A percentile compares a stretch with the other conserved stretches of the same genome.
These are phyloP conservation scores for Rousettus leschenaultii DNA, from an alignment of 2,113 vertebrate species.

Conservation along the genomic window DNA sequence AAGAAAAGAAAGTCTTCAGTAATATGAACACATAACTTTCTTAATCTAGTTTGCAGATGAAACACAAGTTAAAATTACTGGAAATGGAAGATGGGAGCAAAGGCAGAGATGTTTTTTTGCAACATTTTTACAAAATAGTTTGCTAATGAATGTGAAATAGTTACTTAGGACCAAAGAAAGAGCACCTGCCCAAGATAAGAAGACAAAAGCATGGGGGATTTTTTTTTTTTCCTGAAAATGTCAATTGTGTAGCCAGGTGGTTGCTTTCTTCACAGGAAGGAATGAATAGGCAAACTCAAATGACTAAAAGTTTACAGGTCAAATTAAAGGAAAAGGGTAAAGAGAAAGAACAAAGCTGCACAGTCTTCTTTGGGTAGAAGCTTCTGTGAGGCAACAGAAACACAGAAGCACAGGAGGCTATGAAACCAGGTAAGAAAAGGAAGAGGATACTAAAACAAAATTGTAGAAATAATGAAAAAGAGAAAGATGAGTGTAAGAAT, in stretches of 20 bases:
- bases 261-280: neutral
- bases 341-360: neutral
- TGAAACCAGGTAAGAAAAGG: neutral
- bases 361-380: neutral
- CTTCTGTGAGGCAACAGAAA: neutral
- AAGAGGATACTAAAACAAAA: neutral
- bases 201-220: neutral
- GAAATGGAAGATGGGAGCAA: neutral
- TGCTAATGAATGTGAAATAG: neutral
- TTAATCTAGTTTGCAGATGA: neutral
- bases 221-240: neutral
- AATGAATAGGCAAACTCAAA: neutral
- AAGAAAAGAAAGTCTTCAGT: neutral
- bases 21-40: neutral
- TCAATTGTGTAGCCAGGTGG: neutral
- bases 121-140: conserved; percentile 11
- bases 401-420: neutral
- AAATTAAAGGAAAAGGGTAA: neutral
- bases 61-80: neutral
- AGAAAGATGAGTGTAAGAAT: neutral
- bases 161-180: neutral
- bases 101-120: neutral
- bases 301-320: neutral
- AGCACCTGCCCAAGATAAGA: neutral
- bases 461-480: neutral